Evolutionary conservation across 2,888 invertebrate species (phyloP).

Genomic region (Thera obeliscata): DNA sequence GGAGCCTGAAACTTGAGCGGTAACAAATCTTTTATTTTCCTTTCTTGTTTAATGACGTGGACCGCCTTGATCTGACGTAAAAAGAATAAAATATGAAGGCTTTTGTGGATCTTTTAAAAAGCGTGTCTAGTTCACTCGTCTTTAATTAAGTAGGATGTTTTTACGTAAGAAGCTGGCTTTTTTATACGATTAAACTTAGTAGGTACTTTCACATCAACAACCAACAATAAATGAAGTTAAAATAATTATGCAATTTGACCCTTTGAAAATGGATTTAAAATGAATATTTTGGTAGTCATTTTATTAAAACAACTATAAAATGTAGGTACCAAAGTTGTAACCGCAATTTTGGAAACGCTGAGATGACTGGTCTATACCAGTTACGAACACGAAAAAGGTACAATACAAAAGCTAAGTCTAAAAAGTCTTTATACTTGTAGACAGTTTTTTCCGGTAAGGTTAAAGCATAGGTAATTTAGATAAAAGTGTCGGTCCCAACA

Average conservation of each 20-base stretch:
- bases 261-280: too few relatives aligned
- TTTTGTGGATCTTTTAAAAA: constrained; percentile 28
- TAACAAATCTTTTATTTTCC: constrained; percentile 58
- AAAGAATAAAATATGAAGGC: constrained; percentile 37
- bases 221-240: too few relatives aligned
- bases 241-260: too few relatives aligned
- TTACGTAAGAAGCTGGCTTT: not conserved
- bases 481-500: constrained; percentile 55
- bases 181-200: not conserved
- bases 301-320: too few relatives aligned
- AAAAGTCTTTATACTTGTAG: not conserved
- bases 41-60: constrained; percentile 54
- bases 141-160: constrained; percentile 33
- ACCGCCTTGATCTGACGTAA: constrained; percentile 41
- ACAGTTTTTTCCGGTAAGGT: constrained; percentile 17
- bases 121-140: constrained; percentile 31
- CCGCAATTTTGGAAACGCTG: too few relatives aligned
- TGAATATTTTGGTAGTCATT: too few relatives aligned
- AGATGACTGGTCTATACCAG: too few relatives aligned
- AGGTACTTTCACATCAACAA: too few relatives aligned
- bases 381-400: too few relatives aligned
- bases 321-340: too few relatives aligned
- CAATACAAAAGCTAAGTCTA: too few relatives aligned
- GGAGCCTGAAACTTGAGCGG: constrained; percentile 53
- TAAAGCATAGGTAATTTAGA: constrained; percentile 50